Conservation (phyloP, 2,888 invertebrate genomes). For the Ornithoptera alexandrae region DNA sequence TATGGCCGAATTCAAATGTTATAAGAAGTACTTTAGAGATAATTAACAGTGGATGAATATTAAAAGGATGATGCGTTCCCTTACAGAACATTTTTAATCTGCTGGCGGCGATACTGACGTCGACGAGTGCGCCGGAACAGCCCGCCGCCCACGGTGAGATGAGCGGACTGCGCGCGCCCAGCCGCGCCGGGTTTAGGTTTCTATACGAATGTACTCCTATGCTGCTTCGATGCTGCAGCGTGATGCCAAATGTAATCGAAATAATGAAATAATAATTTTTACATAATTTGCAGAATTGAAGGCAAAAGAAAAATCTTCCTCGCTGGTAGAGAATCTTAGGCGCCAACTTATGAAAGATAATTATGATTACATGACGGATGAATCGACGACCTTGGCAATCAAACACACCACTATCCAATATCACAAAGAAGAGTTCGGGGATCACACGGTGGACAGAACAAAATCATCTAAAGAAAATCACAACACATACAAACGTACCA, state of each 20-base stretch:
- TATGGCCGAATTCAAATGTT: too few species aligned
- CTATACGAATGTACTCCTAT: not conserved
- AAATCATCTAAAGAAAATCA: not conserved
- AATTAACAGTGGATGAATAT: too few species aligned
- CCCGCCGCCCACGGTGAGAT: not conserved
- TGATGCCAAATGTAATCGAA: not conserved
- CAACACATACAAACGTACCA: not conserved
- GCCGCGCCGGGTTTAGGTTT: not conserved
- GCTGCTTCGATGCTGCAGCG: not conserved
- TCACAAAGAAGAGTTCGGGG: constrained; percentile 28
- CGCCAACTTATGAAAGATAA: constrained; percentile 51
- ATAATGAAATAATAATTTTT: not conserved
- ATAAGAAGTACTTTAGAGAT: too few species aligned
- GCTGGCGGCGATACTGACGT: constrained; percentile 7
- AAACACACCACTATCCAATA: not conserved
- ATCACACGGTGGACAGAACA: not conserved
- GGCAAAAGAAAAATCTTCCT: constrained; percentile 17
- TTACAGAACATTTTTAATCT: constrained; percentile 13
- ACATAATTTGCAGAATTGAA: constrained; percentile 5
- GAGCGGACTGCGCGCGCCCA: too few species aligned
- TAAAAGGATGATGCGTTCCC: not conserved
- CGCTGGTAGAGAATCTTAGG: constrained; percentile 36
- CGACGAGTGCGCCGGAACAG: constrained; percentile 4
- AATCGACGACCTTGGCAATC: constrained; percentile 1
- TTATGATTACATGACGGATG: constrained; percentile 49